phyloP scores from a whole-genome alignment of 2,113 vertebrate genomes.

The Rana temporaria region DNA sequence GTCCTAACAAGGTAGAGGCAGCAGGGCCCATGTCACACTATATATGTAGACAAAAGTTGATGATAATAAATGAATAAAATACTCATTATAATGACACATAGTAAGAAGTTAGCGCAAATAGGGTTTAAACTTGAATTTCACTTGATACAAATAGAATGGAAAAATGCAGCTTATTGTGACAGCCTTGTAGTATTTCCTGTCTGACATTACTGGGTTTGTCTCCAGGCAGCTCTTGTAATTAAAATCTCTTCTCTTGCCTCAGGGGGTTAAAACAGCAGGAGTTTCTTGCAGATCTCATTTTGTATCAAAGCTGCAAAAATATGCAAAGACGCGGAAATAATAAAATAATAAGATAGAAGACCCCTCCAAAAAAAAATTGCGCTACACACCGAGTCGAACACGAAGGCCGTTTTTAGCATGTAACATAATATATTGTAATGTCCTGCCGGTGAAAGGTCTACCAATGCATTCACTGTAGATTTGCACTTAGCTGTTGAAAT shows the following conservation, averaged over 20 bases:
- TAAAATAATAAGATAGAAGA: neutral
- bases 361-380: too few species aligned
- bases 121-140: too few species aligned
- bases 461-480: slow-evolving; percentile 8
- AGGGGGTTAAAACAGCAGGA: slow-evolving; percentile 11
- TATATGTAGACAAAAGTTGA: too few species aligned
- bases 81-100: too few species aligned
- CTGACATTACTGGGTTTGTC: neutral
- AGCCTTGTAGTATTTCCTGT: too few species aligned
- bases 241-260: neutral
- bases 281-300: neutral
- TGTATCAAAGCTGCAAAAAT: neutral
- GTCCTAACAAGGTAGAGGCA: too few species aligned
- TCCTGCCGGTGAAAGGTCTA: slow-evolving; percentile 11
- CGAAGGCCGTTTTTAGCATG: neutral
- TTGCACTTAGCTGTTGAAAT: slow-evolving; percentile 21
- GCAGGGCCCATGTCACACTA: too few species aligned
- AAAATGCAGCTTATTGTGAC: too few species aligned
- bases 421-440: slow-evolving; percentile 7
- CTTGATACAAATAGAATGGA: too few species aligned
- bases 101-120: too few species aligned
- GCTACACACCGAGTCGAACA: neutral
- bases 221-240: neutral
- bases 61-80: too few species aligned
- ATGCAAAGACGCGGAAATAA: neutral